Evolutionary conservation across 2,113 vertebrate species (phyloP).

Genomic region (Paramormyrops kingsleyae): DNA sequence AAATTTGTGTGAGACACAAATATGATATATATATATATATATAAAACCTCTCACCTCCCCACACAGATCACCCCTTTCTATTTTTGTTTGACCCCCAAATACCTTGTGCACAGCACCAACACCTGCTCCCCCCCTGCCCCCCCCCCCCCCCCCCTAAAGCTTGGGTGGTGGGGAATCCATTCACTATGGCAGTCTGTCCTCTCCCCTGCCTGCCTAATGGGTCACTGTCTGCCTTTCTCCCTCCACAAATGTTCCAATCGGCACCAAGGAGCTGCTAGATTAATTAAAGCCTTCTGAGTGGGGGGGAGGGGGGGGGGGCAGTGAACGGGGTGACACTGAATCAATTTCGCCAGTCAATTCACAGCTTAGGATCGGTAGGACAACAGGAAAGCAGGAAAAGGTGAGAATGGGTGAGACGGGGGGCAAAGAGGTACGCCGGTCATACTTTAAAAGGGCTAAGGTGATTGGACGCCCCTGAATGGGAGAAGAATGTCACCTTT

Average conservation of each 20-base stretch:
- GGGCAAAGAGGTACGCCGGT: slow-evolving; percentile 1
- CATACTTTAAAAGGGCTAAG: not conserved
- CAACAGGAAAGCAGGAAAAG: slow-evolving; percentile 34
- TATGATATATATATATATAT: not conserved
- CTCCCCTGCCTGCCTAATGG: slow-evolving; percentile 9
- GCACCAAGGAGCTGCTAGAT: slow-evolving; percentile 35
- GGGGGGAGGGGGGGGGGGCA: slow-evolving; percentile 14
- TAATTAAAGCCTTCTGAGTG: slow-evolving; percentile 48
- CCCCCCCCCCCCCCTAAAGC: not conserved
- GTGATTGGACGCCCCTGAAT: not conserved
- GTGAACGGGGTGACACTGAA: slow-evolving; percentile 35
- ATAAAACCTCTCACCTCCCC: not conserved
- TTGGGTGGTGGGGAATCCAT: not conserved
- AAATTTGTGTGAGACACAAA: not conserved
- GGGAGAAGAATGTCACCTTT: not conserved
- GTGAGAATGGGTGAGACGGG: slow-evolving; percentile 24
- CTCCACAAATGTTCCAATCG: slow-evolving; percentile 4
- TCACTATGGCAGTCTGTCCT: not conserved
- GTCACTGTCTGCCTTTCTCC: slow-evolving; percentile 16
- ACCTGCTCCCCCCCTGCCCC: not conserved
- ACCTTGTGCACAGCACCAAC: not conserved
- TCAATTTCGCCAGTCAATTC: slow-evolving; percentile 54
- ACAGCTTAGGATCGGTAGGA: slow-evolving; percentile 36
- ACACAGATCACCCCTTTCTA: not conserved
- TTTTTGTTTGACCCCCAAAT: not conserved